These are phyloP conservation scores for Phoebastria nigripes DNA, from an alignment of 2,797 vertebrate genomes.

Conservation along the genomic window DNA sequence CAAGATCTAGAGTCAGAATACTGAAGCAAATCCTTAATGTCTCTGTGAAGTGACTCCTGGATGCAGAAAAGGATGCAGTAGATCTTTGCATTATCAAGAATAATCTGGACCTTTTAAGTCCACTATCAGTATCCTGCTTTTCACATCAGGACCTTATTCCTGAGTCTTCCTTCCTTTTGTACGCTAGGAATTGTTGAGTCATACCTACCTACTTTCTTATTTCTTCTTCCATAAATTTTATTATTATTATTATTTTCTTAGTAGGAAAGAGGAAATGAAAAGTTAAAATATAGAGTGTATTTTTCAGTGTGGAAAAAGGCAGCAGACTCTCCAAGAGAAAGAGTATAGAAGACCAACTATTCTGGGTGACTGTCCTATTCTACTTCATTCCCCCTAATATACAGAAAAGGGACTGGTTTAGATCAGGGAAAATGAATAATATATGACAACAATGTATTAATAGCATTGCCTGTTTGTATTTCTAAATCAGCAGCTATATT, in stretches of 20 bases:
- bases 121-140: not conserved
- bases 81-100: not conserved
- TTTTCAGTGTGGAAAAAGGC: not conserved
- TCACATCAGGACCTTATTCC: not conserved
- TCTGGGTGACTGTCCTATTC: not conserved
- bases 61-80: not conserved
- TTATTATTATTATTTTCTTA: not conserved
- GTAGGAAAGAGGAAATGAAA: not conserved
- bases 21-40: not conserved
- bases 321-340: not conserved
- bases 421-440: constrained; percentile 17
- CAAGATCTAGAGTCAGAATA: not conserved
- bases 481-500: constrained; percentile 18
- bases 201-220: not conserved
- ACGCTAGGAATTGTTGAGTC: not conserved
- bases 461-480: constrained; percentile 18
- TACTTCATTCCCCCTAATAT: not conserved
- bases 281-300: not conserved
- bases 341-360: not conserved
- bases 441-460: constrained; percentile 16
- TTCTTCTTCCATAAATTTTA: not conserved
- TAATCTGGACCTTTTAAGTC: not conserved
- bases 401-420: not conserved
- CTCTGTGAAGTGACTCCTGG: not conserved
- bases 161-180: not conserved